These are phyloP conservation scores for Albula goreensis DNA, from an alignment of 2,113 vertebrate species.

Conservation along the genomic window DNA sequence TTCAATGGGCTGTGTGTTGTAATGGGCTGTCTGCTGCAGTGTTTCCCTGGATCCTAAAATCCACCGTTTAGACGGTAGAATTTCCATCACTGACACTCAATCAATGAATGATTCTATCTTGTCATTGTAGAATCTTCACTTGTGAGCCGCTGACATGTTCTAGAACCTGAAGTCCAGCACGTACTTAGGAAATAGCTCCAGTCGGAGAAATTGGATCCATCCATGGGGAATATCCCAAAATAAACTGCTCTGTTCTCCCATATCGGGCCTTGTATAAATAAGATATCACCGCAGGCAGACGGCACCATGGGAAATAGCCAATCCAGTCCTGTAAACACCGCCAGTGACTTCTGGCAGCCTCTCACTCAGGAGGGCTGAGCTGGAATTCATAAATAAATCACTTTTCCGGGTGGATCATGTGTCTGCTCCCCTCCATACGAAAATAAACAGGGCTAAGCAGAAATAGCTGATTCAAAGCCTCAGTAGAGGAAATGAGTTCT, in stretches of 20 bases:
- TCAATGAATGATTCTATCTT: slow-evolving; percentile 31
- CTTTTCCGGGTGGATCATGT: slow-evolving; percentile 76
- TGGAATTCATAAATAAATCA: slow-evolving; percentile 82
- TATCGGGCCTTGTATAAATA: slow-evolving; percentile 79
- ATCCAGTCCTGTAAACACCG: slow-evolving; percentile 78
- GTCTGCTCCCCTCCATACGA: slow-evolving; percentile 59
- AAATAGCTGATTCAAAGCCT: slow-evolving; percentile 71
- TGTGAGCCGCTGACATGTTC: slow-evolving; percentile 35
- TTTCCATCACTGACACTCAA: background rate
- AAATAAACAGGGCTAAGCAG: slow-evolving; percentile 71
- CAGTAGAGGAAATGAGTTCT: slow-evolving; percentile 71
- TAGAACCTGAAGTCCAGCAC: slow-evolving; percentile 67
- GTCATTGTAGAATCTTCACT: slow-evolving; percentile 43
- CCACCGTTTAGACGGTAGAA: background rate
- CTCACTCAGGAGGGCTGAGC: slow-evolving; percentile 61
- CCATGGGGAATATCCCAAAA: slow-evolving; percentile 79
- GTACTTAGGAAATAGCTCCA: slow-evolving; percentile 70
- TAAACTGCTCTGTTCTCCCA: slow-evolving; percentile 79
- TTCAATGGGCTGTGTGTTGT: background rate
- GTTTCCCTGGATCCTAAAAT: background rate
- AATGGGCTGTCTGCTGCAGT: background rate
- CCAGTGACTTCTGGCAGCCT: slow-evolving; percentile 76
- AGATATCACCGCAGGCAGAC: slow-evolving; percentile 76
- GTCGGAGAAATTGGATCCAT: slow-evolving; percentile 71
- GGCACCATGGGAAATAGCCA: slow-evolving; percentile 78